phyloP scores from a whole-genome alignment of 2,113 vertebrate genomes.

The Eublepharis macularius region DNA sequence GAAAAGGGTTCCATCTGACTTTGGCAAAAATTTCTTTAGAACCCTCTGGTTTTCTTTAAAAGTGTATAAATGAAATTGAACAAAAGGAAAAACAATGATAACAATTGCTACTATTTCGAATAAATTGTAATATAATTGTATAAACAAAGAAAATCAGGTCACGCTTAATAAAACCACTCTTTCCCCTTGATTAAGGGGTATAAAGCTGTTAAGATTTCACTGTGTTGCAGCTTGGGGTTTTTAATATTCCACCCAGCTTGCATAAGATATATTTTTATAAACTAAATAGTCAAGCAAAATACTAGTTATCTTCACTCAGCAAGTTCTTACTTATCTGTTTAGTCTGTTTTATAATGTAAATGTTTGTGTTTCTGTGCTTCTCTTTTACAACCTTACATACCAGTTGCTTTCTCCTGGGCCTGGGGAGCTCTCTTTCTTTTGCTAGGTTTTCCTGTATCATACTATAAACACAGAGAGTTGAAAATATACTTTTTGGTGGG shows the following conservation, averaged over 20 bases:
- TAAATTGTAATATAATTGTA: fast-evolving
- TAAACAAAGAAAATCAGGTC: neutral
- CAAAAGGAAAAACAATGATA: constrained; percentile 30
- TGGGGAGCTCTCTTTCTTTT: constrained; percentile 24
- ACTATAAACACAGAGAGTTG: constrained; percentile 29
- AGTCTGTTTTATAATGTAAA: constrained; percentile 71
- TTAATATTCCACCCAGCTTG: constrained; percentile 45
- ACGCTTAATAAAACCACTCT: constrained; percentile 26
- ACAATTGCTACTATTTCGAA: constrained; percentile 36
- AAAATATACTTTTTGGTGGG: constrained; percentile 1
- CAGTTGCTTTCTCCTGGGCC: constrained; percentile 42
- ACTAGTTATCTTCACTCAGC: constrained; percentile 60
- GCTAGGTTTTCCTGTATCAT: neutral
- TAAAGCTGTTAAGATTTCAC: constrained; percentile 25
- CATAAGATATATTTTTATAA: constrained; percentile 62
- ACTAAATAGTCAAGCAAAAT: constrained; percentile 60
- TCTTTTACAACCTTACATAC: constrained; percentile 62
- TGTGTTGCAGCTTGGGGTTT: neutral
- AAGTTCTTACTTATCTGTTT: constrained; percentile 77
- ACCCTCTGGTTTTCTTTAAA: neutral
- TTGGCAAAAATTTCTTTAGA: constrained; percentile 4
- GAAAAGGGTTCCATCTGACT: neutral
- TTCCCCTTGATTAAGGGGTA: constrained; percentile 7
- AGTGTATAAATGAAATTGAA: constrained; percentile 2
- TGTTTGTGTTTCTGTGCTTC: constrained; percentile 72